Evolutionary conservation across 2,888 invertebrate species (phyloP).

Genomic region (Sycophila texana): DNA sequence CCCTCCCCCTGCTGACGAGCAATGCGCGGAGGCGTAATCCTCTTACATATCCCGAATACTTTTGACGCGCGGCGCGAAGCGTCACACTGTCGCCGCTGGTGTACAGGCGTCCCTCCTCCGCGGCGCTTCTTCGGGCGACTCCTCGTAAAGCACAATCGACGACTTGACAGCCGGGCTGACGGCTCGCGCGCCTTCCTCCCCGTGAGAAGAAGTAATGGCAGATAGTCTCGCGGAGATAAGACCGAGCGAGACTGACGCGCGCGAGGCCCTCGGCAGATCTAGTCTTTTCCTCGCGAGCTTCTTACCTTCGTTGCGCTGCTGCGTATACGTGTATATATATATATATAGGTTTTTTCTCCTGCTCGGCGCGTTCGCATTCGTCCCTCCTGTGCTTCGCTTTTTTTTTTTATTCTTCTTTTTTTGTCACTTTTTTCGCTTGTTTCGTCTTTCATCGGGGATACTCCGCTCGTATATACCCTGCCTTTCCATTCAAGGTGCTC

Average conservation of each 20-base stretch:
- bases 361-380: slow-evolving; percentile 38
- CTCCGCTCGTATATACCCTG: no score
- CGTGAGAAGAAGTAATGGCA: slow-evolving; percentile 68
- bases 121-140: no score
- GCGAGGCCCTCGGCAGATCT: slow-evolving; percentile 66
- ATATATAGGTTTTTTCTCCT: neutral
- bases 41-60: slow-evolving; percentile 24
- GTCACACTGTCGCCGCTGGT: slow-evolving; percentile 16
- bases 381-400: slow-evolving; percentile 1
- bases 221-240: slow-evolving; percentile 69
- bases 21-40: slow-evolving; percentile 30
- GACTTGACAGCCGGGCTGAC: slow-evolving; percentile 40
- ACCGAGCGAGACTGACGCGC: slow-evolving; percentile 63
- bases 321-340: neutral
- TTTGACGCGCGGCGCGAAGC: slow-evolving; percentile 31
- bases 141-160: slow-evolving; percentile 35
- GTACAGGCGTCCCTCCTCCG: neutral
- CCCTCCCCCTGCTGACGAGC: slow-evolving; percentile 13
- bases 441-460: slow-evolving; percentile 34
- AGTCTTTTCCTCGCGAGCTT: slow-evolving; percentile 52
- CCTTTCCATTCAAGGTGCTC: slow-evolving; percentile 61
- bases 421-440: no score
- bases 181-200: slow-evolving; percentile 20
- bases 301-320: neutral
- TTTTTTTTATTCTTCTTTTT: slow-evolving; percentile 2